Evolutionary conservation across 2,113 vertebrate species (phyloP).

Genomic region (Perognathus longimembris): DNA sequence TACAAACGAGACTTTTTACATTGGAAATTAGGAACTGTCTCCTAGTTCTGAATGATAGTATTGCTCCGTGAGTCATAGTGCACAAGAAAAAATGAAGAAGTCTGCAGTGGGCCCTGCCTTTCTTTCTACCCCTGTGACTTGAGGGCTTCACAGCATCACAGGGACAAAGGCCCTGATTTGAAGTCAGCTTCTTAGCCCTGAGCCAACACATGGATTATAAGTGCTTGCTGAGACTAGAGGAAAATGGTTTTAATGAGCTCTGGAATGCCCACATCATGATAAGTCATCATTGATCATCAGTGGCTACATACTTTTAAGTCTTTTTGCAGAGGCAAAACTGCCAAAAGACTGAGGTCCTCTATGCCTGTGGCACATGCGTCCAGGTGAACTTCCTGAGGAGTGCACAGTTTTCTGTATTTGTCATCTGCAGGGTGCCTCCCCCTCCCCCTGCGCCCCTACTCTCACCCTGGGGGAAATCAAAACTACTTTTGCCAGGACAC

Average conservation of each 20-base stretch:
- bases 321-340: not conserved
- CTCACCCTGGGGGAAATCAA: no score
- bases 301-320: not conserved
- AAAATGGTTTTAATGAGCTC: not conserved
- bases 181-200: constrained; percentile 7
- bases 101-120: not conserved
- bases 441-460: no score
- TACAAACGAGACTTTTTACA: not conserved
- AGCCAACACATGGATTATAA: not conserved
- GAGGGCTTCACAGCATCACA: not conserved
- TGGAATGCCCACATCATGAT: not conserved
- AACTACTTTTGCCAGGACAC: not conserved
- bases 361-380: not conserved
- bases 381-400: not conserved
- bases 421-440: not conserved
- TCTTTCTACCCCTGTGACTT: not conserved
- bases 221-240: not conserved
- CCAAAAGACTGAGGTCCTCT: not conserved
- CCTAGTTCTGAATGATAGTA: not conserved
- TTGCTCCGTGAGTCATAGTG: not conserved
- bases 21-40: not conserved
- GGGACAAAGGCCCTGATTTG: not conserved
- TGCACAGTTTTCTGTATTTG: not conserved
- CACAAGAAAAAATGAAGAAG: no score
- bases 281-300: not conserved